Conservation (phyloP, 1,140 invertebrate genomes). For the Ridgeia piscesae region DNA sequence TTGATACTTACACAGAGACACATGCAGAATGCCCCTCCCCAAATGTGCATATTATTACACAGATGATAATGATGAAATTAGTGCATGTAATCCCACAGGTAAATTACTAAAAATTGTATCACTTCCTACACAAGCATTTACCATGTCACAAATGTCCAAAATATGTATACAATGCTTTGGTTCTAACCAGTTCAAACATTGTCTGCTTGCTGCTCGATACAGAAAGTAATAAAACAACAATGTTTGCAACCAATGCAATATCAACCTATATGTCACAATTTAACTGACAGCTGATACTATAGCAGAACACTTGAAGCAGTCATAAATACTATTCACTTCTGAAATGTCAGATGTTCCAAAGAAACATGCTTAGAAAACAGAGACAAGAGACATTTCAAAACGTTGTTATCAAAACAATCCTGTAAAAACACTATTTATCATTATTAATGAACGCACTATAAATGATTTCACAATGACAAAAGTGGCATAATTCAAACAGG, state of each 20-base stretch:
- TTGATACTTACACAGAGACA: too few relatives aligned
- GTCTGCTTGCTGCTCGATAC: too few relatives aligned
- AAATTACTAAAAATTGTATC: too few relatives aligned
- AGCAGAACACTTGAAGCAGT: background rate
- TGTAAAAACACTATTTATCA: constrained; percentile 7
- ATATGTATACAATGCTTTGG: too few relatives aligned
- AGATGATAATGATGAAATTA: too few relatives aligned
- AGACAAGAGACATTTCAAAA: constrained; percentile 6
- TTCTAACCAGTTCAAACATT: too few relatives aligned
- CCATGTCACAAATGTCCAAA: too few relatives aligned
- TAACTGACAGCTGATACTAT: background rate
- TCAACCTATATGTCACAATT: background rate
- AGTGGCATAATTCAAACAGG: background rate
- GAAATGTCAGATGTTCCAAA: background rate
- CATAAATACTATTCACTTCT: background rate
- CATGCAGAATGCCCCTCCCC: too few relatives aligned
- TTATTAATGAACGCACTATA: background rate
- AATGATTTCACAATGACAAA: constrained; percentile 30
- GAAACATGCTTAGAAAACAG: background rate
- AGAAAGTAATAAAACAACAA: background rate
- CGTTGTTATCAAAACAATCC: constrained; percentile 7
- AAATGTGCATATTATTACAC: too few relatives aligned
- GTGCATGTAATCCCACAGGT: too few relatives aligned
- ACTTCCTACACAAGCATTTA: too few relatives aligned
- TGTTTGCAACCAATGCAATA: constrained; percentile 1